phyloP scores from a whole-genome alignment of 2,888 invertebrate genomes.

The Agrochola lota region DNA sequence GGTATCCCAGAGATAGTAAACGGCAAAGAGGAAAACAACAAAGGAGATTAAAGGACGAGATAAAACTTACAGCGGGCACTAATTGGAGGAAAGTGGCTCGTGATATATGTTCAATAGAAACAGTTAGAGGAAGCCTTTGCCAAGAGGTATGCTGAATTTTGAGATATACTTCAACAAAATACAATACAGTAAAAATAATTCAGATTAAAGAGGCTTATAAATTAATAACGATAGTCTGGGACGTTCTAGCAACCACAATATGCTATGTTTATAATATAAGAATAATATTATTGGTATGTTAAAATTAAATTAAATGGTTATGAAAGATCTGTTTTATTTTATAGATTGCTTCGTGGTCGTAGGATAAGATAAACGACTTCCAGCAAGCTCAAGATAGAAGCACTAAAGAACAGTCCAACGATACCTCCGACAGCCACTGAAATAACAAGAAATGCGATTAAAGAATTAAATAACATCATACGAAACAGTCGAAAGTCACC shows the following conservation, averaged over 20 bases:
- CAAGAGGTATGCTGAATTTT: too few relatives aligned
- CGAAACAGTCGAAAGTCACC: neutral
- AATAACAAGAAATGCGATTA: conserved; percentile 63
- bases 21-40: too few relatives aligned
- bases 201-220: too few relatives aligned
- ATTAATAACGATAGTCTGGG: conserved; percentile 33
- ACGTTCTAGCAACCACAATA: conserved; percentile 5
- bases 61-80: too few relatives aligned
- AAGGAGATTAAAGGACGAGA: too few relatives aligned
- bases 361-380: conserved; percentile 90
- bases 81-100: too few relatives aligned
- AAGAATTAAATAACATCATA: neutral
- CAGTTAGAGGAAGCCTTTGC: too few relatives aligned
- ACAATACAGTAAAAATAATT: too few relatives aligned
- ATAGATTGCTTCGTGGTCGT: conserved; percentile 36
- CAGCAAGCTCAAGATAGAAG: conserved; percentile 91
- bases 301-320: neutral
- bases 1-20: too few relatives aligned
- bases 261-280: neutral
- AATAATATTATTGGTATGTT: neutral
- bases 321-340: neutral
- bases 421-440: conserved; percentile 92
- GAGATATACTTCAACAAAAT: too few relatives aligned
- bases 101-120: too few relatives aligned
- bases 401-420: conserved; percentile 91